Percentiles rank a stretch among this genome's conserved stretches.
Evolutionary conservation across 2,888 invertebrate genomes (phyloP).

Genomic region (Yponomeuta cagnagella): DNA sequence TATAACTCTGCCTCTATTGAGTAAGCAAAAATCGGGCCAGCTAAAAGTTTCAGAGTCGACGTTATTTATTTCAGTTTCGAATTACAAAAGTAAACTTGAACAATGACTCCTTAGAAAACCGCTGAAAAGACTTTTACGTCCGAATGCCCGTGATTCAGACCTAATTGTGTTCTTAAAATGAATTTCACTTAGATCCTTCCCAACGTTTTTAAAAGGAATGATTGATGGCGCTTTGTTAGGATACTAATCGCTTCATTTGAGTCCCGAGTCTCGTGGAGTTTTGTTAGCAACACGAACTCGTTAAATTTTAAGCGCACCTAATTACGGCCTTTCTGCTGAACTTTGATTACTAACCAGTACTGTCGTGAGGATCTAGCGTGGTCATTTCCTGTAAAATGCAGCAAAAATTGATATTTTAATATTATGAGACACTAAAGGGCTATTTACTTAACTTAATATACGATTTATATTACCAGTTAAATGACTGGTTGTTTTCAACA

Average conservation of each 20-base stretch:
- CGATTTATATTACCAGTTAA: too few species aligned
- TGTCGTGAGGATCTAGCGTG: too few species aligned
- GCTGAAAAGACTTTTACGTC: background rate
- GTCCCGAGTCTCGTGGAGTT: background rate
- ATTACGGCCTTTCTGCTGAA: background rate
- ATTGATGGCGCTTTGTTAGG: background rate
- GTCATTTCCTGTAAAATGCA: too few species aligned
- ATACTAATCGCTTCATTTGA: slow-evolving; percentile 1
- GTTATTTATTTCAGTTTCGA: slow-evolving; percentile 1
- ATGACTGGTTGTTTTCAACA: too few species aligned
- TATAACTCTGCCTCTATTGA: background rate
- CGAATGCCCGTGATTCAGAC: background rate
- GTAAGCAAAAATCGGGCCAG: background rate
- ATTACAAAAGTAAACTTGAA: slow-evolving; percentile 2
- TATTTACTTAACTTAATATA: too few species aligned
- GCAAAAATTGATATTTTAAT: too few species aligned
- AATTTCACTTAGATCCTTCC: slow-evolving; percentile 1
- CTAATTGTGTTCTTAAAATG: background rate
- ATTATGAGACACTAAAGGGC: too few species aligned
- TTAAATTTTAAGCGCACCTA: background rate
- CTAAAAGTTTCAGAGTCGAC: background rate
- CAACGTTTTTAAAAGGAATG: background rate
- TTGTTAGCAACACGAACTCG: background rate
- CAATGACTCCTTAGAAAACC: background rate
- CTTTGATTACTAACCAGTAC: too few species aligned